Conservation (phyloP, 1,140 invertebrate species). For the Micrasema minimum region DNA sequence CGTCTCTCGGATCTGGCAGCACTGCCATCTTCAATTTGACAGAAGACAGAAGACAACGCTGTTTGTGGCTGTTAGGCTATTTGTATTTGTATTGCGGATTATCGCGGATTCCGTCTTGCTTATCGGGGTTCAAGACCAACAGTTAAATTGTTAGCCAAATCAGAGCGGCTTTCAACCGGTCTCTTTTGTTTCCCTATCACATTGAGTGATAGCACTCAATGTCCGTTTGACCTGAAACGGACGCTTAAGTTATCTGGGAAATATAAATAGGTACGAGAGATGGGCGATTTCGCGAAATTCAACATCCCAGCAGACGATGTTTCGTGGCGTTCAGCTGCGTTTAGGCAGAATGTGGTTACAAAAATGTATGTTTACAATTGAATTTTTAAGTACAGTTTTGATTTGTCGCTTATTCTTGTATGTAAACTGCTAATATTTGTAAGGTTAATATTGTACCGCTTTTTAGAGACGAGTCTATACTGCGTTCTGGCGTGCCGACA, state of each 20-base stretch:
- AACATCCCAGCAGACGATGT: constrained; percentile 43
- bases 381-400: neutral
- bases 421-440: too few relatives aligned
- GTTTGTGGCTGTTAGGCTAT: too few relatives aligned
- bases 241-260: constrained; percentile 2
- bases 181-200: neutral
- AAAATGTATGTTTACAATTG: constrained; percentile 78
- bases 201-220: constrained; percentile 11
- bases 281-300: constrained; percentile 48
- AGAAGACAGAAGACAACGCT: too few relatives aligned
- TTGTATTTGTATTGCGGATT: too few relatives aligned
- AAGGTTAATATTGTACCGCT: too few relatives aligned
- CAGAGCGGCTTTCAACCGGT: too few relatives aligned
- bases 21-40: too few relatives aligned
- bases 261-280: constrained; percentile 27
- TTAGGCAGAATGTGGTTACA: constrained; percentile 79
- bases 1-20: too few relatives aligned
- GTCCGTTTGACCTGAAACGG: constrained; percentile 5
- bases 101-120: too few relatives aligned
- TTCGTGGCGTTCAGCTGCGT: constrained; percentile 73
- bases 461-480: constrained; percentile 88
- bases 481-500: constrained; percentile 81
- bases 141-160: too few relatives aligned
- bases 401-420: too few relatives aligned
- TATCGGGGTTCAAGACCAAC: too few relatives aligned